A percentile compares a stretch with the other conserved stretches of the same genome.
Conservation (phyloP, 2,113 vertebrate genomes). For the Oncorhynchus mykiss region DNA sequence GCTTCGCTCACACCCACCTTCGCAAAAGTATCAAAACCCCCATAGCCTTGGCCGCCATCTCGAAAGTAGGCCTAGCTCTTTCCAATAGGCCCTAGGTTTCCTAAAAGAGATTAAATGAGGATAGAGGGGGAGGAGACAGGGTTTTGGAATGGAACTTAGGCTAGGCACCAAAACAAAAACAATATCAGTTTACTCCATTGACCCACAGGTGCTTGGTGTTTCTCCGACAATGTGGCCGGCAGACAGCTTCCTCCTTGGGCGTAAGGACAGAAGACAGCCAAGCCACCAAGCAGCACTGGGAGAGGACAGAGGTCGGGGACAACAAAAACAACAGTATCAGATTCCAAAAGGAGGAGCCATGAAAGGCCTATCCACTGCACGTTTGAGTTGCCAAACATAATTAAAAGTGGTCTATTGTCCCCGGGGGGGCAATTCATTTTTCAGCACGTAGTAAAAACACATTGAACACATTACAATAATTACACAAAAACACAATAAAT, state of each 20-base stretch:
- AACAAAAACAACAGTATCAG: slow-evolving; percentile 24
- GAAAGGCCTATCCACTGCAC: slow-evolving; percentile 19
- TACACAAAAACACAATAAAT: not conserved
- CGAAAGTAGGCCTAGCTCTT: not conserved
- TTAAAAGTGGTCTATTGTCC: slow-evolving; percentile 5
- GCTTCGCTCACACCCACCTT: slow-evolving; percentile 27
- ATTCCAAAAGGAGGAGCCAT: slow-evolving; percentile 33
- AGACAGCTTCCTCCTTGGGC: slow-evolving; percentile 43
- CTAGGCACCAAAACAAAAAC: slow-evolving; percentile 41
- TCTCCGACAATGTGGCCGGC: slow-evolving; percentile 41
- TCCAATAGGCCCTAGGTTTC: not conserved
- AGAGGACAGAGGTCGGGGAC: slow-evolving; percentile 17
- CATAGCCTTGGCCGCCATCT: not conserved
- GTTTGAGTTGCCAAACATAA: slow-evolving; percentile 41
- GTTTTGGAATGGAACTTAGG: slow-evolving; percentile 41
- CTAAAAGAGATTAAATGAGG: not conserved
- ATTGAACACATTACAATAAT: not conserved
- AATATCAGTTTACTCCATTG: slow-evolving; percentile 51
- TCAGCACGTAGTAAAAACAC: not conserved
- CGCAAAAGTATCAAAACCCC: slow-evolving; percentile 3
- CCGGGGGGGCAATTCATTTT: not conserved
- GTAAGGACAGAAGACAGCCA: not conserved
- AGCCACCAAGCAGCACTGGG: slow-evolving; percentile 23
- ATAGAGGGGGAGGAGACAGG: slow-evolving; percentile 1
- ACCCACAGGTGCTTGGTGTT: slow-evolving; percentile 51